Base-by-base conservation (phyloP, 2,113 vertebrate species). In the Podiceps cristatus region DNA sequence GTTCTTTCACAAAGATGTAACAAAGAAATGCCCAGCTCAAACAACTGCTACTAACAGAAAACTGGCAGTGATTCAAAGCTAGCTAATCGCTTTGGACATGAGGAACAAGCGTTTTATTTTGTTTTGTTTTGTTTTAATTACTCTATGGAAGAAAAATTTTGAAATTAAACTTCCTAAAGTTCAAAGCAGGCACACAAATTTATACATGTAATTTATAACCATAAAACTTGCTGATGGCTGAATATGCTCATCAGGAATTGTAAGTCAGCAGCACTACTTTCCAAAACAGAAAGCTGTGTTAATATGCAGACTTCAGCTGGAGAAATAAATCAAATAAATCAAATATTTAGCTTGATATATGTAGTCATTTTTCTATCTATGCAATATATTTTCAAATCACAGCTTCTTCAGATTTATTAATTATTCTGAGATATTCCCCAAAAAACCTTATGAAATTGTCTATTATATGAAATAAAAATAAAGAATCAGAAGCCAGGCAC, bases 321-420 rank as follows among this genome's bases (percentile, higher is more conserved):
- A 92, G 33, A 75, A 92, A 50, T 74, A 93, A 94, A 93, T 82
- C 23, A 42, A 77, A 86, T 63, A 88, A 80, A 73, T 74, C 42
- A 87, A 82, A 80, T 71, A 88, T 78, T 85, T 86, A 81, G 1
- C 59, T 82, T 79, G 23, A 97, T 82, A 68, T 2, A 24, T 44
- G 5, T 40, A 62, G 80, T 52, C 6, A 90, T 66, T 87, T 91
- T 91, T 88, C 31, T 59, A 22, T 53, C 35, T 44, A 23, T 49
- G 14, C 50, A 88, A 62, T 31, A 22, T 37, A 86, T 83, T 90
- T 88, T 78, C 8, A 82, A n/a, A 86, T 60, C 45, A 55, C 25
- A 84, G 10, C 7, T 88, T 63, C 37, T 55, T 76, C n/a, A 52
- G 17, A 44, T 82, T 59, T 85, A 69, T 95, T 90, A 92, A 63